Conservation (phyloP, 2,888 invertebrate genomes). For the Candidula unifasciata region DNA sequence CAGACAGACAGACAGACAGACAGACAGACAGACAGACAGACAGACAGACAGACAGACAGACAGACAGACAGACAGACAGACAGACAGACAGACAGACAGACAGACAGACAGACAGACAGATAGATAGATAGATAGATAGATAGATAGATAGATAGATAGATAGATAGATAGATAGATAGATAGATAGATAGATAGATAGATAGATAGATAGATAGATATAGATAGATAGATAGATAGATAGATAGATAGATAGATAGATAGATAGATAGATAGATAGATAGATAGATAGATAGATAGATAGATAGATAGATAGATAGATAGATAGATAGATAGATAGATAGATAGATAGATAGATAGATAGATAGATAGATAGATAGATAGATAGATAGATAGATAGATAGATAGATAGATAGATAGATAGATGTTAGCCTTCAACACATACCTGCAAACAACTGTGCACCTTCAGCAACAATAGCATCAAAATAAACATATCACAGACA, state of each 20-base stretch:
- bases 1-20: not conserved
- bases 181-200: constrained; percentile 4
- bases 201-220: not conserved
- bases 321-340: not conserved
- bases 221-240: not conserved
- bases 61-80: not conserved
- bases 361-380: not conserved
- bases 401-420: not conserved
- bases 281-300: not conserved
- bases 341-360: not conserved
- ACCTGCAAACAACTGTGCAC: not conserved
- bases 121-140: not conserved
- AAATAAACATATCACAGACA: too few species aligned
- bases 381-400: not conserved
- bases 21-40: not conserved
- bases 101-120: not conserved
- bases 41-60: constrained; percentile 17
- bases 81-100: not conserved
- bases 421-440: not conserved
- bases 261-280: not conserved
- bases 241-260: not conserved
- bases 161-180: not conserved
- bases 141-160: not conserved
- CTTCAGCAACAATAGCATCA: not conserved
- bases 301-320: not conserved